Conservation (phyloP, 2,113 vertebrate genomes). For the Scolopax mira region DNA sequence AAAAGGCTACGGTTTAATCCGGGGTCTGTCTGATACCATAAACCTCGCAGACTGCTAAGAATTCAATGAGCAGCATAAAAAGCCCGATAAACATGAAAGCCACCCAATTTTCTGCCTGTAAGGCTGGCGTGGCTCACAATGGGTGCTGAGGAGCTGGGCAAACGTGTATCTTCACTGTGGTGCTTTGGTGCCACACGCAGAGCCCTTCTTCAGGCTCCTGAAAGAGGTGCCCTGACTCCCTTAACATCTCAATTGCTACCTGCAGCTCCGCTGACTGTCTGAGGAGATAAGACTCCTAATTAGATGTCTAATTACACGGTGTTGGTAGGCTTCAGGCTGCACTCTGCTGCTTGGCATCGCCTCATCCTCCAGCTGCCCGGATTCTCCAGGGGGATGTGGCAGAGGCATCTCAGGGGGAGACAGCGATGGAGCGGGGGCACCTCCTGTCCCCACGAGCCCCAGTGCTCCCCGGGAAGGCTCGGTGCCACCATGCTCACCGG, state of each 20-base stretch:
- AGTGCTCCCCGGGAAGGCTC: fast-evolving
- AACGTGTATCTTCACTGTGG: neutral
- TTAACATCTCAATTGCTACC: neutral
- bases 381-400: neutral
- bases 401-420: neutral
- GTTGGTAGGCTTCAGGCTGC: neutral
- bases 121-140: neutral
- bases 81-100: conserved; percentile 1
- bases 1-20: conserved; percentile 41
- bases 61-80: conserved; percentile 16
- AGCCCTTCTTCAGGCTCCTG: neutral
- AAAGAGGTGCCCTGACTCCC: neutral
- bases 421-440: neutral
- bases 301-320: neutral
- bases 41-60: conserved; percentile 7
- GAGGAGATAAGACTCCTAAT: neutral
- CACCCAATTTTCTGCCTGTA: neutral
- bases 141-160: neutral
- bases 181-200: neutral
- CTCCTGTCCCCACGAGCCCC: neutral
- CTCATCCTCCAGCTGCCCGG: fast-evolving
- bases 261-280: neutral
- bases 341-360: neutral
- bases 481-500: fast-evolving
- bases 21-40: neutral